Conservation (phyloP, 1,140 invertebrate genomes). For the Megalonaias nervosa region DNA sequence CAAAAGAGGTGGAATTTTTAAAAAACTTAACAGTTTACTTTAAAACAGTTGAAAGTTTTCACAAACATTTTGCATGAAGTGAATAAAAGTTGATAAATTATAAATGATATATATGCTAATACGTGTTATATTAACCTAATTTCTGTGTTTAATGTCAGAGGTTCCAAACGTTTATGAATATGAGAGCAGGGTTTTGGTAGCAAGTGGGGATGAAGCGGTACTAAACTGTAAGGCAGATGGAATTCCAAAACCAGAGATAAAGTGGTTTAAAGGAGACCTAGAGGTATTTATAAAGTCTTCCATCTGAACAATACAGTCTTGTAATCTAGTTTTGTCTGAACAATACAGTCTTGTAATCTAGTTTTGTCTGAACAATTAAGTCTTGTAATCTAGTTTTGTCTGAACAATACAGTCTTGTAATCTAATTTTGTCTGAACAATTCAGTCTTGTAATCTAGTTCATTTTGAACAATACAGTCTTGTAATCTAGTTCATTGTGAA, state of each 20-base stretch:
- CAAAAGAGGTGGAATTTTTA: no score
- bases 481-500: no score
- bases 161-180: slow-evolving; percentile 57
- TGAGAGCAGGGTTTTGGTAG: slow-evolving; percentile 59
- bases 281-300: slow-evolving; percentile 51
- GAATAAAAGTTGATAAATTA: neutral
- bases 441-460: no score
- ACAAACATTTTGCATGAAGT: no score
- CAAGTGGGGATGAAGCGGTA: slow-evolving; percentile 61
- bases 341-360: no score
- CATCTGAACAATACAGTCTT: neutral
- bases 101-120: neutral
- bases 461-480: no score
- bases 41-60: no score
- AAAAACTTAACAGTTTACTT: no score
- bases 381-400: no score
- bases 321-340: neutral
- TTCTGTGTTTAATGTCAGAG: slow-evolving; percentile 51
- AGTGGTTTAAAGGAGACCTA: slow-evolving; percentile 70
- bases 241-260: slow-evolving; percentile 70
- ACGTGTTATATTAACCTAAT: neutral
- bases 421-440: no score
- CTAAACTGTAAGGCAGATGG: slow-evolving; percentile 67
- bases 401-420: no score
- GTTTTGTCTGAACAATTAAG: no score